Base-by-base conservation (phyloP, 2,113 vertebrate species). In the Melanostigma gelatinosum region DNA sequence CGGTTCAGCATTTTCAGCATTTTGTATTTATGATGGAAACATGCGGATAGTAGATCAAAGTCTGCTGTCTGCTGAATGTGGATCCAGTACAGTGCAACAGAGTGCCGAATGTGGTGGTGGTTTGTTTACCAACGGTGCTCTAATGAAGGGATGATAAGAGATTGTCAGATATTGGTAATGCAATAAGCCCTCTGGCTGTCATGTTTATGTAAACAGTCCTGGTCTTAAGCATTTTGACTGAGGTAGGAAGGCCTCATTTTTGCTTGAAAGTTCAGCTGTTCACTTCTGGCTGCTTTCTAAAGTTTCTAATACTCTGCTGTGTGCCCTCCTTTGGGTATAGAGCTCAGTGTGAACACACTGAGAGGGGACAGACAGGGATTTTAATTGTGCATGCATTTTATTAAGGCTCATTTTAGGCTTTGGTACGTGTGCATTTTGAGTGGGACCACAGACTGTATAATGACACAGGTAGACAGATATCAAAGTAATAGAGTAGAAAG, bases 11-110 rank as follows among this genome's bases (percentile, higher is more conserved):
- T 74, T 6, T 34, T 54, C 24, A 24, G 24, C 24, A 75, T 66
- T 71, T 27, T 29, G 29, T 34, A 65, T 20, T 8, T 10, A 4
- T 20, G 6, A 66, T n/a, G 20, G 8, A 48, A 66, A 55, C 36
- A 34, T 29, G 52, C 16, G 67, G 61, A 58, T 77, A 27, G 54
- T 66, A 6, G 34, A 72, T 54, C 18, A 69, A 69, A 77, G 9
- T 44, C 74, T 42, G 15, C 36, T 77, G 46, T 64, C 9, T 46
- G 29, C 11, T 73, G 34, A 73, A 77, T 63, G 29, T 52, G 34
- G 15, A 75, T 72, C 52, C 34, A 71, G 42, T 70, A 67, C 66
- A 81, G 54, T 73, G 58, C 42, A 80, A 50, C 66, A 36, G 57
- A 72, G 36, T n/a, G 38, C 16, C 38, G 44, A 57, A 60, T 3